Evolutionary conservation across 2,888 invertebrate species (phyloP).

Genomic region (Tinea trinotella): DNA sequence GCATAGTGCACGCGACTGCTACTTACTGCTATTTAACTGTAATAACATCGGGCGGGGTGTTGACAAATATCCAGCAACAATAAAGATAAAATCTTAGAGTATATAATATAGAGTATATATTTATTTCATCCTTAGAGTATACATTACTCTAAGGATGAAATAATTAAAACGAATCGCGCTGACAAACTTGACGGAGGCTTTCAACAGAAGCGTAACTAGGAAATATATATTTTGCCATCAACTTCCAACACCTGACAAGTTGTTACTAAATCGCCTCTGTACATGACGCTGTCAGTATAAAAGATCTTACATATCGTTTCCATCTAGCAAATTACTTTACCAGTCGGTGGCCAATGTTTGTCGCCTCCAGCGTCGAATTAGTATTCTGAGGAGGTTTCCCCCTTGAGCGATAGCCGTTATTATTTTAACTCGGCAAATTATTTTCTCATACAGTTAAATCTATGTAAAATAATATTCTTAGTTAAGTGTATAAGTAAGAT

Average conservation of each 20-base stretch:
- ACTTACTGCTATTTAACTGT: too few species aligned
- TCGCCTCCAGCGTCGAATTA: constrained; percentile 12
- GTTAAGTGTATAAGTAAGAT: not conserved
- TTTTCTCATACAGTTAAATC: constrained; percentile 4
- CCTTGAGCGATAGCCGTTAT: constrained; percentile 16
- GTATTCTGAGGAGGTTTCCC: constrained; percentile 13
- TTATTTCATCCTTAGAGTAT: too few species aligned
- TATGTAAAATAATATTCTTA: constrained; percentile 14
- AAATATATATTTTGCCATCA: constrained; percentile 1
- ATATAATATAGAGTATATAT: too few species aligned
- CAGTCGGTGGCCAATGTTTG: constrained; percentile 11
- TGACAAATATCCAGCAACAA: too few species aligned
- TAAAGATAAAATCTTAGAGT: too few species aligned
- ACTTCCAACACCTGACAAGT: constrained; percentile 1
- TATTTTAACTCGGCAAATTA: constrained; percentile 17
- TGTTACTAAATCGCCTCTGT: not conserved
- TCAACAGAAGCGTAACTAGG: not conserved
- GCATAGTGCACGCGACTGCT: too few species aligned
- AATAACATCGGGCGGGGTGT: too few species aligned
- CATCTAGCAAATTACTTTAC: constrained; percentile 10
- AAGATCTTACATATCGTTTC: constrained; percentile 6
- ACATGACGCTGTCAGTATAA: constrained; percentile 3
- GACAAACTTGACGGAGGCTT: not conserved
- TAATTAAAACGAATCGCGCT: too few species aligned
- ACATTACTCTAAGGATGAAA: too few species aligned